Base-by-base conservation (phyloP, 1,140 invertebrate species). In the Chironomus striatipennis region DNA sequence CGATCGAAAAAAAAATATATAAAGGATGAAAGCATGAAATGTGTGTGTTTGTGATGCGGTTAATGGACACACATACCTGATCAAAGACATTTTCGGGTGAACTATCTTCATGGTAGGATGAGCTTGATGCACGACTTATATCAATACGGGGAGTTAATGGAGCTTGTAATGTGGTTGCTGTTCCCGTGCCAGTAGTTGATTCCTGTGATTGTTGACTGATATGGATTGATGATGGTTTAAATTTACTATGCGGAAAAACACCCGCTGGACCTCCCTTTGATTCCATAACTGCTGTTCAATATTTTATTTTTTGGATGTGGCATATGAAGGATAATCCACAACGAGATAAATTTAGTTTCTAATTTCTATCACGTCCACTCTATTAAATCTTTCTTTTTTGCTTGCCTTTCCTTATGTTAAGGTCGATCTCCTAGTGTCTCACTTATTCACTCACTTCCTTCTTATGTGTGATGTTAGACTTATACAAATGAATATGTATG, bases 51-150 rank as follows among this genome's bases (percentile, higher is more conserved):
- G n/a, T n/a, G n/a, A n/a, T n/a, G n/a, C n/a, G 47, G 10, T 12
- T 57, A 12, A 10, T 57, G 9, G 1, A 74, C 18, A 80, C 76
- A 74, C 18, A 80, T 77, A 82, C 81, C 80, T 82, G 81, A 64
- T 82, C 81, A 74, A 82, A 82, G 6, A 82, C 81, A 76, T 82
- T 82, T 74, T 82, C 81, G 0, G 92, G 93, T 24, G 90, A 91
- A 77, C 91, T 93, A 80, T 93, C 90, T 78, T 88, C 88, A 79
- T 93, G 92, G 77, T 93, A 92, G 21, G 91, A 93, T 42, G 91
- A 93, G 80, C 91, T 93, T 77, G 91, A 93, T 3, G 93, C 93
- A 73, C 93, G 86, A 74, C 92, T 94, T 78, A 95, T 92, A 83
- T 94, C 93, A 77, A 94, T 95, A 77, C 93, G 87, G 2, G 93